These are phyloP conservation scores for Illadopsis cleaveri DNA, from an alignment of 2,113 vertebrate species.

Conservation along the genomic window DNA sequence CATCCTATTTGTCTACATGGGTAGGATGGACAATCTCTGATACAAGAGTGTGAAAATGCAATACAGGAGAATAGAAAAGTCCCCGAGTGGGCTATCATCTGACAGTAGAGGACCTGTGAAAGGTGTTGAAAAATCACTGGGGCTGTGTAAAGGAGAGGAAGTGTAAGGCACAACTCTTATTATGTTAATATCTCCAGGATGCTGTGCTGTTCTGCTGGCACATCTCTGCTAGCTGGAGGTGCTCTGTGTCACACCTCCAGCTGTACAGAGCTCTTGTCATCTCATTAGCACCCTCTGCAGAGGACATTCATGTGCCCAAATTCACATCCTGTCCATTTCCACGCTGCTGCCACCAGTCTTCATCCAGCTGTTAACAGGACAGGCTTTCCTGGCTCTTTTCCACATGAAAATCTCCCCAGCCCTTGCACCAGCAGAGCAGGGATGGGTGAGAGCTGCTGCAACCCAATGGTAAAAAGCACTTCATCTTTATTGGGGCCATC, in stretches of 20 bases:
- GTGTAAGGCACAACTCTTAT: not conserved
- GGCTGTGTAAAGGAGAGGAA: not conserved
- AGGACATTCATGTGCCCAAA: not conserved
- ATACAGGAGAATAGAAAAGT: not conserved
- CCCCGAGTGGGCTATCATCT: not conserved
- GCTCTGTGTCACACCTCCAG: not conserved
- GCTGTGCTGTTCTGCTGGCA: not conserved
- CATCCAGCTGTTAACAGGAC: not conserved
- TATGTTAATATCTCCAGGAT: not conserved
- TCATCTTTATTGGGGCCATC: not conserved
- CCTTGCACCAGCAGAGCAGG: not conserved
- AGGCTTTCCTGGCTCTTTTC: not conserved
- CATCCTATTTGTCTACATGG: rapidly evolving
- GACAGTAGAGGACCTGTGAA: not conserved
- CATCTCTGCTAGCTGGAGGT: not conserved
- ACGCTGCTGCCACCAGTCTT: not conserved
- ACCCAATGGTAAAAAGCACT: not conserved
- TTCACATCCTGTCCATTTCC: not conserved
- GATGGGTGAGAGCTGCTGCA: not conserved
- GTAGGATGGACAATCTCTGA: not conserved
- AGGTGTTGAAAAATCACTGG: not conserved
- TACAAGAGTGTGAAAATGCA: not conserved
- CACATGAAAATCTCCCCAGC: rapidly evolving
- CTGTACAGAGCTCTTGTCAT: not conserved
- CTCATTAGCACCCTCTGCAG: not conserved